phyloP scores from a whole-genome alignment of 2,888 invertebrate species.

The Agrenia bidenticulata region DNA sequence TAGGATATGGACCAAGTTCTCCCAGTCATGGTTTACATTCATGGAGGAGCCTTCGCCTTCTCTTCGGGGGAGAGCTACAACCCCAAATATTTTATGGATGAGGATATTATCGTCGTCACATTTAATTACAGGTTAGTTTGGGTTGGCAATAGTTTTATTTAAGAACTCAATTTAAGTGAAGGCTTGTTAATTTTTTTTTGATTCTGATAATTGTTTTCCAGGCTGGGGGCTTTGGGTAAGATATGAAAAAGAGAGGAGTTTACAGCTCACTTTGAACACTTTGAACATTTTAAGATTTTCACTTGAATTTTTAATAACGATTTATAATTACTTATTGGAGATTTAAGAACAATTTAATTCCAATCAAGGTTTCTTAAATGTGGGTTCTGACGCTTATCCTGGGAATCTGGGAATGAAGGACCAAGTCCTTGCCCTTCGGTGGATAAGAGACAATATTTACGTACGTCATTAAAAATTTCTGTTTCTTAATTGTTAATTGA shows the following conservation, averaged over 20 bases:
- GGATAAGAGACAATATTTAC: slow-evolving; percentile 36
- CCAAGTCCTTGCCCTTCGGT: slow-evolving; percentile 39
- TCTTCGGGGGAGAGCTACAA: slow-evolving; percentile 37
- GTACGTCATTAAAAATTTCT: too few relatives aligned
- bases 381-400: slow-evolving; percentile 33
- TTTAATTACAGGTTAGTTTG: slow-evolving; percentile 37
- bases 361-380: slow-evolving; percentile 33
- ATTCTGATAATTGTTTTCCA: neutral
- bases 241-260: too few relatives aligned
- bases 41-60: slow-evolving; percentile 40
- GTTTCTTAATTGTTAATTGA: too few relatives aligned
- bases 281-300: too few relatives aligned
- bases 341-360: too few relatives aligned
- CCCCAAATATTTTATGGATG: slow-evolving; percentile 40
- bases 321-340: too few relatives aligned
- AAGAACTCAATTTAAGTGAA: too few relatives aligned
- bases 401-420: slow-evolving; percentile 46
- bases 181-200: too few relatives aligned
- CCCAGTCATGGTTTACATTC: slow-evolving; percentile 44
- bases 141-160: too few relatives aligned
- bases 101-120: slow-evolving; percentile 36
- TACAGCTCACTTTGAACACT: too few relatives aligned
- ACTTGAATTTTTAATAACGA: too few relatives aligned
- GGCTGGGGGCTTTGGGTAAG: slow-evolving; percentile 23
- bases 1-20: slow-evolving; percentile 36